Evolutionary conservation across 1,140 invertebrate genomes (phyloP).

Genomic region (Drosophila lacteicornis): DNA sequence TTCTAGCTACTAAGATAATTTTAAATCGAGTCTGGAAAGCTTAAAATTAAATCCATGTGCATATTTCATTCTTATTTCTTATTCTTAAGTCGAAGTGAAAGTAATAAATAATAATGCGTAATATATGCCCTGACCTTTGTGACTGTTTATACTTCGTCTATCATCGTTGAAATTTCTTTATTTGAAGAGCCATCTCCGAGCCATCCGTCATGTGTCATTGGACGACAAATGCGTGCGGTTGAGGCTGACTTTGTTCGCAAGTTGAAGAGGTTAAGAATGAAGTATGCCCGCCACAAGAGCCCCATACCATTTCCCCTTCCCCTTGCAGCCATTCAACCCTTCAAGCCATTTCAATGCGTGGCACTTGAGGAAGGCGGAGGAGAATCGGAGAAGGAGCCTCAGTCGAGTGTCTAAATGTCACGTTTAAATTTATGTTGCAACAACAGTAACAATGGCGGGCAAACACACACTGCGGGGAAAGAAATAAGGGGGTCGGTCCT

Average conservation of each 20-base stretch:
- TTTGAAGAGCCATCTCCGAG: constrained; percentile 19
- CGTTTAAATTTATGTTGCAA: constrained; percentile 68
- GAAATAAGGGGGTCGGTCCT: background rate
- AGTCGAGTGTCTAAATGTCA: constrained; percentile 69
- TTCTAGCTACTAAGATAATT: background rate
- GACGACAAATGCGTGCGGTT: constrained; percentile 43
- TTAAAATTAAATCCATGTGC: background rate
- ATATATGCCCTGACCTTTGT: background rate
- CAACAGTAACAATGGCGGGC: constrained; percentile 57
- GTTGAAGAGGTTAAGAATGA: constrained; percentile 56
- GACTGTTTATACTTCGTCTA: background rate
- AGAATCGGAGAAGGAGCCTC: constrained; percentile 13
- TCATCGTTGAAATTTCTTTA: constrained; percentile 33
- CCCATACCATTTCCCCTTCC: background rate
- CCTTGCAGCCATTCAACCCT: constrained; percentile 22
- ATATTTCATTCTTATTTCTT: too few species aligned
- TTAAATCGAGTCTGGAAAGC: background rate
- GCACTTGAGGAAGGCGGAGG: constrained; percentile 34
- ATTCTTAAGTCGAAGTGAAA: background rate
- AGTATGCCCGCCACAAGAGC: constrained; percentile 8
- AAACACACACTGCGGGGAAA: background rate
- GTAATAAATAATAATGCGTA: background rate
- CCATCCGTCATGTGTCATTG: constrained; percentile 50
- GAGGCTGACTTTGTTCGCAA: constrained; percentile 41
- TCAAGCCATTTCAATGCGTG: constrained; percentile 49